These are phyloP conservation scores for Orestias chungarensis DNA, from an alignment of 2,797 vertebrate genomes.

Conservation along the genomic window DNA sequence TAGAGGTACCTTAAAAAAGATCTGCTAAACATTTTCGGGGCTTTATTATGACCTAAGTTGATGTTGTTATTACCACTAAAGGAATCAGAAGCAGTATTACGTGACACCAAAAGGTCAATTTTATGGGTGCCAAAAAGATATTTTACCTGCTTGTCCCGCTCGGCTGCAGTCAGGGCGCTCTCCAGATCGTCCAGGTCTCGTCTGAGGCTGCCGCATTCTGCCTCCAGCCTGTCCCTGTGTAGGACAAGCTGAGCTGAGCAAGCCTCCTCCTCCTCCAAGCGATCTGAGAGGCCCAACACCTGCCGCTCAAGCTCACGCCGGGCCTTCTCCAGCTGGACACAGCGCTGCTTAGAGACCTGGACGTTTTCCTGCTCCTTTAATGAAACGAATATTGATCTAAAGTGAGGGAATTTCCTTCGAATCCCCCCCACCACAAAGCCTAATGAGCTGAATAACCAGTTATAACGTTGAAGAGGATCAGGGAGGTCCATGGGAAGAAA, in stretches of 20 bases:
- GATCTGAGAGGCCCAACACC: conserved; percentile 72
- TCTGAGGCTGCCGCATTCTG: conserved; percentile 75
- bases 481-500: conserved; percentile 3
- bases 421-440: background rate
- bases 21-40: no score
- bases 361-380: conserved; percentile 76
- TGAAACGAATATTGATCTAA: background rate
- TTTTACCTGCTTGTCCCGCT: conserved; percentile 77
- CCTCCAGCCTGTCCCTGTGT: conserved; percentile 75
- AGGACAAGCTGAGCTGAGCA: conserved; percentile 68
- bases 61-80: background rate
- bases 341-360: conserved; percentile 73
- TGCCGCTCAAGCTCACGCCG: conserved; percentile 74
- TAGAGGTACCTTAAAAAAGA: no score
- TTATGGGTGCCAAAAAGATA: background rate
- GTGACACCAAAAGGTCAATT: background rate
- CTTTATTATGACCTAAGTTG: background rate
- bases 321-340: conserved; percentile 72
- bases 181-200: conserved; percentile 79
- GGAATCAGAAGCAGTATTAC: background rate
- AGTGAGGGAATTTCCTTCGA: background rate
- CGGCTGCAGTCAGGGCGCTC: conserved; percentile 59
- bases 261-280: conserved; percentile 78
- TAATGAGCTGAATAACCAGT: background rate
- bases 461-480: background rate